Base-by-base conservation (phyloP, 1,140 invertebrate species). In the Brachionus sp. region DNA sequence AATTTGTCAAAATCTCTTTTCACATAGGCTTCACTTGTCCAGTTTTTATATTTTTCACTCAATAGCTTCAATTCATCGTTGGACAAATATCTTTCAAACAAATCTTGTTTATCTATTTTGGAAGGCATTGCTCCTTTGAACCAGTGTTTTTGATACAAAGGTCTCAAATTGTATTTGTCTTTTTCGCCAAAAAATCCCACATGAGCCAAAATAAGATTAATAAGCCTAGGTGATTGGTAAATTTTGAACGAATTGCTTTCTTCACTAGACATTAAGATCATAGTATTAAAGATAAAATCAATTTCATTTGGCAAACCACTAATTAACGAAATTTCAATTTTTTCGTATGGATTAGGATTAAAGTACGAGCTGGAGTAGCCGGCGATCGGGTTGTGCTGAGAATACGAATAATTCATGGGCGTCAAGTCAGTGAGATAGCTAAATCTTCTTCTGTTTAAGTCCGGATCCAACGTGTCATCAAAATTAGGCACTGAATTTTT, bases 251-350 rank as follows among this genome's bases (percentile, higher is more conserved):
- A 92, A 86, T 96, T 94, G 77, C 94, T 93, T 42, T 94, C 94
- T 87, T 98, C 96, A 85, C 95, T 96, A 23, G 95, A 95, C 84
- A 99, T 90, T 68, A 99, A 90, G 0, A 95, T 97, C 88, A 95
- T 97, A 0, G 98, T 94, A 89, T 98, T 98, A 77, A 99, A 93
- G 3, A 96, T 96, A 90, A 98, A 96, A 88, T 98, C 96, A 87
- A 98, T 95, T 90, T 99, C 97, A 88, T 99, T 99, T 13, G 97
- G 96, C 85, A 99, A 90, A 0, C 96, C 96, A 42, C 94, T 96
- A 19, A 96, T 88, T 6, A 99, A 90, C 0, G 96, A 96, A 35
- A 97, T 90, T 23, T 94, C 92, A 12, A 99, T 90, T 85, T 94
- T 93, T 85, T 95, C 93, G 86, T 96, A 95, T 75, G 85, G 85